phyloP scores from a whole-genome alignment of 2,113 vertebrate genomes.

The Protobothrops mucrosquamatus region DNA sequence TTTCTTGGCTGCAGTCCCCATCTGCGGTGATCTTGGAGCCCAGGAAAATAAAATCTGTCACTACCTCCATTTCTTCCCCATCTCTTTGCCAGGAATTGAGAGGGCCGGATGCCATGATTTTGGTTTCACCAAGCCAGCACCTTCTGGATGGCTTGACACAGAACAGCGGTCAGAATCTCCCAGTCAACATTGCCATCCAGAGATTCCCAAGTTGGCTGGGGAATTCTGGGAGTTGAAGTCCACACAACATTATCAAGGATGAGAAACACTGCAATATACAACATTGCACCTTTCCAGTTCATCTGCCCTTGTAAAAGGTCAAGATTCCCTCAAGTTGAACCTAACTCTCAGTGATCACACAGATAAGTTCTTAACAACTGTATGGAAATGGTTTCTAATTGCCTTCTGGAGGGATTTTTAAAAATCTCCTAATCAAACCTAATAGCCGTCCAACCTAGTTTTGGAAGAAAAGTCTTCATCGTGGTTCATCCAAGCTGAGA shows the following conservation, averaged over 20 bases:
- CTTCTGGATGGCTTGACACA: too few relatives aligned
- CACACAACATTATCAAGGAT: background rate
- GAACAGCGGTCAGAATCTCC: background rate
- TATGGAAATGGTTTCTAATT: background rate
- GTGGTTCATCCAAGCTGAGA: too few relatives aligned
- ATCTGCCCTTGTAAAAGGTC: background rate
- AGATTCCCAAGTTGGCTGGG: background rate
- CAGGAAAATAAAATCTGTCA: too few relatives aligned
- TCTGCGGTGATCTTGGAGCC: too few relatives aligned
- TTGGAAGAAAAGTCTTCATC: too few relatives aligned
- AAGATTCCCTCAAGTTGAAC: background rate
- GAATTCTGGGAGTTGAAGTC: background rate
- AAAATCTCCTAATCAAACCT: background rate
- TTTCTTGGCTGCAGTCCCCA: too few relatives aligned
- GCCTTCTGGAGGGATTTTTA: background rate
- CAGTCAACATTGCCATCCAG: background rate
- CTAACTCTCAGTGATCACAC: background rate
- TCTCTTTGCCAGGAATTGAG: too few relatives aligned
- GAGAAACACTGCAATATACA: background rate
- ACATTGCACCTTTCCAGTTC: background rate
- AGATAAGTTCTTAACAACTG: background rate
- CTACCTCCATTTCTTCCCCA: too few relatives aligned
- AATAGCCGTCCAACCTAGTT: background rate
- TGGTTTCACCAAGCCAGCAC: too few relatives aligned
- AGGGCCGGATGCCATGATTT: too few relatives aligned